These are phyloP conservation scores for Arctia plantaginis DNA, from an alignment of 2,888 invertebrate genomes.

Conservation along the genomic window DNA sequence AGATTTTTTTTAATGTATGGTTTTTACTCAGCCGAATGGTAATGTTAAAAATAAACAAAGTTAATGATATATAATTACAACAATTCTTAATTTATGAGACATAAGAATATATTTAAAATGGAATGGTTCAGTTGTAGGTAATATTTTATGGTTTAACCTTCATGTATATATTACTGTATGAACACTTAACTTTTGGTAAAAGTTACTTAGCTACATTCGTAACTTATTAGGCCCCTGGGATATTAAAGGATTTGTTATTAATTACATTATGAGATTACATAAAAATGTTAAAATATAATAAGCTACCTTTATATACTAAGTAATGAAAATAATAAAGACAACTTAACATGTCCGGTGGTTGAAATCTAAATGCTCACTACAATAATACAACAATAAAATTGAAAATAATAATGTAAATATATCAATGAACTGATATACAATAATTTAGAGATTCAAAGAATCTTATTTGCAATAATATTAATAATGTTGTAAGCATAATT, in stretches of 20 bases:
- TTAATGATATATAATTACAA: slow-evolving; percentile 42
- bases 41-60: slow-evolving; percentile 32
- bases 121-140: slow-evolving; percentile 66
- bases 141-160: slow-evolving; percentile 55
- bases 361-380: slow-evolving; percentile 46
- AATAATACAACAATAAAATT: slow-evolving; percentile 43
- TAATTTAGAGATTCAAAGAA: slow-evolving; percentile 58
- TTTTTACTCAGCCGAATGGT: slow-evolving; percentile 43
- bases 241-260: slow-evolving; percentile 52
- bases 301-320: slow-evolving; percentile 29
- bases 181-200: slow-evolving; percentile 76
- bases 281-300: slow-evolving; percentile 49
- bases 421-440: slow-evolving; percentile 32
- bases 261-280: slow-evolving; percentile 77
- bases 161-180: slow-evolving; percentile 53
- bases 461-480: slow-evolving; percentile 44
- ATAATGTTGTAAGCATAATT: slow-evolving; percentile 9
- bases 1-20: slow-evolving; percentile 37
- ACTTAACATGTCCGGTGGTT: slow-evolving; percentile 33
- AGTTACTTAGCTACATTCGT: slow-evolving; percentile 40
- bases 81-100: slow-evolving; percentile 39
- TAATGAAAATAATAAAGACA: slow-evolving; percentile 24
- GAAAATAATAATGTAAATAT: slow-evolving; percentile 33
- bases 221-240: slow-evolving; percentile 61
- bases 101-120: slow-evolving; percentile 56